phyloP scores from a whole-genome alignment of 2,113 vertebrate genomes.

The Gymnorhina tibicen region DNA sequence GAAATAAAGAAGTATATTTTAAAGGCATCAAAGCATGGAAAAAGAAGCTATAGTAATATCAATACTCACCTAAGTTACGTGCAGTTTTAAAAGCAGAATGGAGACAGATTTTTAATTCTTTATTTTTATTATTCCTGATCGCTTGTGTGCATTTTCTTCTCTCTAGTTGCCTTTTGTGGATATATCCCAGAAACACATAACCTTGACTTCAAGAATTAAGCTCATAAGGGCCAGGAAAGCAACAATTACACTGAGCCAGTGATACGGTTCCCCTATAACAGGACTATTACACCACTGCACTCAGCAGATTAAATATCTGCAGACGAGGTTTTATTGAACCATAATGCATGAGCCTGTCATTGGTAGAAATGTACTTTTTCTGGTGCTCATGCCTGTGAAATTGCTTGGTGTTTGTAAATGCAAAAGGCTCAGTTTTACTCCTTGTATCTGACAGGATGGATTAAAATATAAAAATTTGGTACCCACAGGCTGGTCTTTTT shows the following conservation, averaged over 20 bases:
- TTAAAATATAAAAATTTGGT: background rate
- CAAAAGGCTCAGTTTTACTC: background rate
- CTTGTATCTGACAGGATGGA: background rate
- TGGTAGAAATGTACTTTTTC: background rate
- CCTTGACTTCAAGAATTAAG: background rate
- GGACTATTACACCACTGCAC: background rate
- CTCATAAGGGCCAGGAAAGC: background rate
- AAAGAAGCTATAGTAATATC: background rate
- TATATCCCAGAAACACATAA: background rate
- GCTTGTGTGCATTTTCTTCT: background rate
- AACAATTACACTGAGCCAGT: background rate
- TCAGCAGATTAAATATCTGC: background rate
- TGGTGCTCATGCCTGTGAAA: background rate
- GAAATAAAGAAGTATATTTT: background rate
- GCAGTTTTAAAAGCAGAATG: background rate
- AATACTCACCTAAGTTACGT: background rate
- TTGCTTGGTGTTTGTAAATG: background rate
- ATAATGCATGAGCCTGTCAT: background rate
- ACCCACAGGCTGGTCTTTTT: fast-evolving
- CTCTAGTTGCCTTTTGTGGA: background rate
- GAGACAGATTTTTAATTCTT: background rate
- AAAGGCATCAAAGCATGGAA: background rate
- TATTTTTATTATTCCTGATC: background rate
- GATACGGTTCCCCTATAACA: background rate
- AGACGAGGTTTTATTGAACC: background rate